Evolutionary conservation across 2,113 vertebrate species (phyloP), one percentile per base, ranked within the genome.

Genomic region (Phrynocephalus versicolor): DNA sequence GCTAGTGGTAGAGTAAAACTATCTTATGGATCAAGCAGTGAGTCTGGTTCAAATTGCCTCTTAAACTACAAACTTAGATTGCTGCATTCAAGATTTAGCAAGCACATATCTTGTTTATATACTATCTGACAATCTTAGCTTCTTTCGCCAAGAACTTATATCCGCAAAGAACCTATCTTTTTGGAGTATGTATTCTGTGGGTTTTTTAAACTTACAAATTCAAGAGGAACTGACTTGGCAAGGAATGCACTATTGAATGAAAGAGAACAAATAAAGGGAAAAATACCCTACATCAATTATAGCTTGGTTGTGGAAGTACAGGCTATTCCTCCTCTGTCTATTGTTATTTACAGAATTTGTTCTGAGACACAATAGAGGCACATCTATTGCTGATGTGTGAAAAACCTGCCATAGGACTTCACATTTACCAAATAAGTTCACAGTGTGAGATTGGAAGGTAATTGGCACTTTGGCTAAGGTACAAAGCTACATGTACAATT

Each of bases 401-500:
- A 95, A 95, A 95, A 95, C 94, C 92, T 93, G 88, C 89, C 88
- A 73, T 77, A 88, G 91, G 89, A 90, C 86, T 84, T 97, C 88
- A 92, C 75, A 77, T 94, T n/a, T 92, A 90, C 84, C 82, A 93
- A 93, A 93, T 93, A 92, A 55, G 95, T 96, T 95, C 93, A 93
- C 85, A 88, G 78, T 83, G 89, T 30, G 91, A 92, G 95, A 94
- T 92, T 90, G 60, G 84, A 95, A 94, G 91, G 90, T 95, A 96
- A 95, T 95, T 95, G 93, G 92, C 94, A 93, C 92, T 94, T 95
- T 84, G 93, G 88, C 89, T 92, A 92, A 93, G 70, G 90, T 88
- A 94, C 94, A 95, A 96, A 94, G 95, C 93, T 94, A 87, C 87
- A 83, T 69, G 60, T 94, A 94, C 94, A 93, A 94, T 91, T 95